These are phyloP conservation scores for Seriola dumerili DNA, from an alignment of 2,113 vertebrate species.

Conservation along the genomic window DNA sequence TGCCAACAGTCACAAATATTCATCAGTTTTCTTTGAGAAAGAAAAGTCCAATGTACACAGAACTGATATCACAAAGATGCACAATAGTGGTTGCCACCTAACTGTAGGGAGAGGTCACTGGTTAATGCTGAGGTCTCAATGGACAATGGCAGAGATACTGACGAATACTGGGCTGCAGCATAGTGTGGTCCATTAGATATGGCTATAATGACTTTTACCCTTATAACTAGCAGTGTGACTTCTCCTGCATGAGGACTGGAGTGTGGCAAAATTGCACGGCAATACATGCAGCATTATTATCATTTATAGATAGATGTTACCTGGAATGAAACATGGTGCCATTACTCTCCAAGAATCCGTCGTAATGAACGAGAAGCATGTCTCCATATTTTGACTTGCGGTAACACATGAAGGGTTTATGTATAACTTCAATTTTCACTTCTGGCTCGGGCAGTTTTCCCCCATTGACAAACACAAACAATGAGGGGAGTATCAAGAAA, in stretches of 20 bases:
- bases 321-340: constrained; percentile 95
- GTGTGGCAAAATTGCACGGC: neutral
- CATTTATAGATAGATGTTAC: constrained; percentile 80
- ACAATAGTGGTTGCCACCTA: neutral
- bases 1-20: constrained; percentile 73
- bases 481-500: constrained; percentile 68
- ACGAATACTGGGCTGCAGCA: too few species aligned
- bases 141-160: too few species aligned
- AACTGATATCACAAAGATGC: constrained; percentile 4
- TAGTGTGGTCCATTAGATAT: too few species aligned
- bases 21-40: constrained; percentile 35
- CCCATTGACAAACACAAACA: constrained; percentile 78
- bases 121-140: neutral
- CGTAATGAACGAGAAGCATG: constrained; percentile 93
- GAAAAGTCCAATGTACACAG: constrained; percentile 2
- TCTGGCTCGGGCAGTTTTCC: constrained; percentile 93
- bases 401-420: constrained; percentile 93
- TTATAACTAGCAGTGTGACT: neutral
- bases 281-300: constrained; percentile 13
- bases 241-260: neutral
- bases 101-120: neutral
- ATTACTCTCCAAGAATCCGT: constrained; percentile 92
- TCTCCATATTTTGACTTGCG: constrained; percentile 93
- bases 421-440: constrained; percentile 92
- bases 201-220: neutral